Conservation (phyloP, 2,113 vertebrate genomes). For the Calypte anna region DNA sequence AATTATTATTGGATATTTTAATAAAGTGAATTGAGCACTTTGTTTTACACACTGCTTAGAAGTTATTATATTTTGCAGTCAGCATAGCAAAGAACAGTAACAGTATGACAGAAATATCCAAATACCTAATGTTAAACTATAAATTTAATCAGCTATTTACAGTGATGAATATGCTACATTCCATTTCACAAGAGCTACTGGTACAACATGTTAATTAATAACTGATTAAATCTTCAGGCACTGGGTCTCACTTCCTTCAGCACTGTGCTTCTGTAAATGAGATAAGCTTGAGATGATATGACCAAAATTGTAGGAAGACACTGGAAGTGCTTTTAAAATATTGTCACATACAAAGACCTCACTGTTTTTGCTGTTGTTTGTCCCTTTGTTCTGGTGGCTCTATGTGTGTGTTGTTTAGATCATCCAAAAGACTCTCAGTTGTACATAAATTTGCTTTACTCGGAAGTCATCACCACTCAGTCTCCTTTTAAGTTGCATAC, state of each 20-base stretch:
- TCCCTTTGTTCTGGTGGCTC: not conserved
- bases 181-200: constrained; percentile 55
- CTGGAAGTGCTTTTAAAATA: constrained; percentile 11
- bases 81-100: constrained; percentile 78
- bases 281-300: not conserved
- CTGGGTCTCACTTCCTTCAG: constrained; percentile 29
- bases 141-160: constrained; percentile 75
- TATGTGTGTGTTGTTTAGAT: not conserved
- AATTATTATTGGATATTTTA: constrained; percentile 98
- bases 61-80: constrained; percentile 89
- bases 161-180: constrained; percentile 55
- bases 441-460: not conserved
- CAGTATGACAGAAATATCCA: constrained; percentile 72
- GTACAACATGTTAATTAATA: constrained; percentile 64
- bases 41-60: constrained; percentile 90
- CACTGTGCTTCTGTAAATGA: not conserved
- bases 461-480: not conserved
- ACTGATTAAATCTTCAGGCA: constrained; percentile 53
- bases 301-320: not conserved
- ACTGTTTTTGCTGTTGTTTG: not conserved
- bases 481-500: not conserved
- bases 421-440: not conserved
- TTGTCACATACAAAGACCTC: not conserved
- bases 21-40: constrained; percentile 93
- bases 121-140: constrained; percentile 65